phyloP scores from a whole-genome alignment of 2,113 vertebrate genomes.

The Pterocles burchelli region DNA sequence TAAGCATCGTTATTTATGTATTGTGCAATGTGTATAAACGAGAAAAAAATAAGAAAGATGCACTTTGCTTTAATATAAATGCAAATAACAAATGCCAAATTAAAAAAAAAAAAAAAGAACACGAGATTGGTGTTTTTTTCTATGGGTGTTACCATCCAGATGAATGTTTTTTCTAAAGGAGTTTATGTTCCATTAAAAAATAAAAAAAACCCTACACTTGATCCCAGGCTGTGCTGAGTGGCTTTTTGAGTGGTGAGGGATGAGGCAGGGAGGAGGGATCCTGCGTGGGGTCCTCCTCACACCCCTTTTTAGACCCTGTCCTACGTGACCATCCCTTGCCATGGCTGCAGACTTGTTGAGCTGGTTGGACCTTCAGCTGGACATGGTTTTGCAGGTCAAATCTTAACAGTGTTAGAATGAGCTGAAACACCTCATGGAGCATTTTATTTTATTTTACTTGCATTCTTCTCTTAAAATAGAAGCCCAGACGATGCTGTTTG shows the following conservation, averaged over 20 bases:
- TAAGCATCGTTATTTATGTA: conserved; percentile 99
- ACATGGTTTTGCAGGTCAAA: neutral
- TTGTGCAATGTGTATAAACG: conserved; percentile 99
- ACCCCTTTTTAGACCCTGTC: accelerated
- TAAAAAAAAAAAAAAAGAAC: conserved; percentile 83
- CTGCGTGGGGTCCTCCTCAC: neutral
- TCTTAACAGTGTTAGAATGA: neutral
- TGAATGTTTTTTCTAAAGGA: conserved; percentile 83
- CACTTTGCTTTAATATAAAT: conserved; percentile 99
- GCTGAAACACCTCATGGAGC: neutral
- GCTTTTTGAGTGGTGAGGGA: neutral
- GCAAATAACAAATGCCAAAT: conserved; percentile 99
- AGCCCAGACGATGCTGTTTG: neutral
- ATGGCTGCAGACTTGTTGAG: neutral
- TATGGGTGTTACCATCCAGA: conserved; percentile 73
- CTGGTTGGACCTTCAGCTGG: neutral
- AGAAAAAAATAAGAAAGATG: conserved; percentile 96
- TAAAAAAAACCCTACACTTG: conserved; percentile 71
- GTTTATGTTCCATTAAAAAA: conserved; percentile 80
- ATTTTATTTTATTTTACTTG: neutral
- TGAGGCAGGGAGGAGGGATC: neutral
- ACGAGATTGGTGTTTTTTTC: conserved; percentile 72
- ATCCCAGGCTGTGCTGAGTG: conserved; percentile 44
- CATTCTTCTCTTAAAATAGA: neutral
- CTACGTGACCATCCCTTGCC: accelerated